Evolutionary conservation across 2,888 invertebrate genomes (phyloP).

Genomic region (Lycocerus yunnanus): DNA sequence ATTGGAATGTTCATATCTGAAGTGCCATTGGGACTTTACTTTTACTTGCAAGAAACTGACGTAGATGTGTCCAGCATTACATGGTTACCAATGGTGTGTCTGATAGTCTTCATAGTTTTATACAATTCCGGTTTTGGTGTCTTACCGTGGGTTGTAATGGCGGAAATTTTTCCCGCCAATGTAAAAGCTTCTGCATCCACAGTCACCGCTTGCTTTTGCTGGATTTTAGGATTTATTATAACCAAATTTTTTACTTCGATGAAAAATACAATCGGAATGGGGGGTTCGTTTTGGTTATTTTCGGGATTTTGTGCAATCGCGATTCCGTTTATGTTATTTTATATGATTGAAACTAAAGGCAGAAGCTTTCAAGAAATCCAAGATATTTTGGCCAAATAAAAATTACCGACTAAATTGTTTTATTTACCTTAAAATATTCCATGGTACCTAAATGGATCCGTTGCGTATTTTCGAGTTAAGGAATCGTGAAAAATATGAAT

Average conservation of each 20-base stretch:
- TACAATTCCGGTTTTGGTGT: conserved; percentile 76
- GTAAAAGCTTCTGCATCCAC: conserved; percentile 75
- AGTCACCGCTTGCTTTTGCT: conserved; percentile 74
- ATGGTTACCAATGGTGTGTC: conserved; percentile 71
- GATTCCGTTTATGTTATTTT: background rate
- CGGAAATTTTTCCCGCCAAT: conserved; percentile 79
- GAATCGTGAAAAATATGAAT: too few relatives aligned
- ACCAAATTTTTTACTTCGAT: conserved; percentile 67
- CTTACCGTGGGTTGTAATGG: conserved; percentile 79
- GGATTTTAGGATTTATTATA: conserved; percentile 73
- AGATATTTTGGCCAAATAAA: background rate
- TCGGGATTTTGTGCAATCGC: background rate
- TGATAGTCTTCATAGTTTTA: conserved; percentile 72
- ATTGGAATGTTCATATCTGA: conserved; percentile 66
- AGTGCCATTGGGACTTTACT: conserved; percentile 63
- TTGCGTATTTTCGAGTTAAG: too few relatives aligned
- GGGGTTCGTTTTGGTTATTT: background rate
- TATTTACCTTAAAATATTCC: too few relatives aligned
- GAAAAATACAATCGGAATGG: background rate
- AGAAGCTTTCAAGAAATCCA: background rate
- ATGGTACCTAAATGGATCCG: too few relatives aligned
- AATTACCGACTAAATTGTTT: too few relatives aligned
- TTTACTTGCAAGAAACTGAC: conserved; percentile 64
- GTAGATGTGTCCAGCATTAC: conserved; percentile 57
- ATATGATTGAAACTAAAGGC: background rate